phyloP scores from a whole-genome alignment of 2,113 vertebrate species.

The Pantherophis guttatus region DNA sequence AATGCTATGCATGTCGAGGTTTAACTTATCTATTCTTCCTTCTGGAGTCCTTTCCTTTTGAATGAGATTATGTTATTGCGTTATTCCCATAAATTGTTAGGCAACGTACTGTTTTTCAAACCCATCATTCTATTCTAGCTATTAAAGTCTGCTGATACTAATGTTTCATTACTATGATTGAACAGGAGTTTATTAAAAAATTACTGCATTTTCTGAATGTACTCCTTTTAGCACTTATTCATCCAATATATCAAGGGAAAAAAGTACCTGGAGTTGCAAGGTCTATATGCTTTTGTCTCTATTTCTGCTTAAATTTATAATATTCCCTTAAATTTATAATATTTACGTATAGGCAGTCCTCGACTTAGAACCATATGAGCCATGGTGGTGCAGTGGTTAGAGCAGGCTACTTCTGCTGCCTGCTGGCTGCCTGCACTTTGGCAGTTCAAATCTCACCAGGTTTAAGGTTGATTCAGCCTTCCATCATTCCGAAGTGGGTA shows the following conservation, averaged over 20 bases:
- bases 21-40: neutral
- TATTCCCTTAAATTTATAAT: neutral
- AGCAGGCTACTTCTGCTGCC: too few relatives aligned
- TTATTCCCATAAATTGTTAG: neutral
- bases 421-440: too few relatives aligned
- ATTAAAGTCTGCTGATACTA: neutral
- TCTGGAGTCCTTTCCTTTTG: neutral
- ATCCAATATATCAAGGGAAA: neutral
- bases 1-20: neutral
- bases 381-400: too few relatives aligned
- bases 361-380: neutral
- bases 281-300: neutral
- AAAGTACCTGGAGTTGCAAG: neutral
- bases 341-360: neutral
- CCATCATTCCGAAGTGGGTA: too few relatives aligned
- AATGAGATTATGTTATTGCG: neutral
- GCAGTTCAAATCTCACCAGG: too few relatives aligned
- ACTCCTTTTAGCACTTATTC: neutral
- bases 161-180: neutral
- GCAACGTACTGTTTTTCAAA: neutral
- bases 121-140: neutral
- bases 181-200: neutral
- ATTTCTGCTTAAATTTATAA: neutral
- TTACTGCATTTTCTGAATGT: neutral
- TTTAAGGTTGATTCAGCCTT: too few relatives aligned